phyloP scores from a whole-genome alignment of 2,888 invertebrate species.

The Drosophila subquinaria region DNA sequence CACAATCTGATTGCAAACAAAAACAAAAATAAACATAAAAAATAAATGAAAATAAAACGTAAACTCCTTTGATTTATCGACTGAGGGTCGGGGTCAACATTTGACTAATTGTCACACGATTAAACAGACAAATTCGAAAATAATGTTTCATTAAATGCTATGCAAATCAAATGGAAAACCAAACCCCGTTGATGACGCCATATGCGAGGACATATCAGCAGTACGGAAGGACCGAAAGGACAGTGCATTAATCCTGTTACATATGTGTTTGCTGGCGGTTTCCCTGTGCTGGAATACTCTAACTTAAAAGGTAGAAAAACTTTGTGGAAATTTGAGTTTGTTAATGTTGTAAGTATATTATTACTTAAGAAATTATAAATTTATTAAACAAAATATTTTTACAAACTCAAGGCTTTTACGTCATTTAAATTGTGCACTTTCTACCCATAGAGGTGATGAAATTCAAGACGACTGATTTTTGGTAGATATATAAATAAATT shows the following conservation, averaged over 20 bases:
- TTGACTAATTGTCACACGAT: conserved; percentile 81
- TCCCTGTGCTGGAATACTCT: not conserved
- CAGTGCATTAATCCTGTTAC: conserved; percentile 78
- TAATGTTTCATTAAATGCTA: conserved; percentile 82
- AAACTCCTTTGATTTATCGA: conserved; percentile 72
- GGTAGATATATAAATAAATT: no score
- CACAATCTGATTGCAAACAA: conserved; percentile 59
- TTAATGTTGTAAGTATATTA: no score
- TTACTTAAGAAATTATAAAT: no score
- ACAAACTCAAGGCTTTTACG: no score
- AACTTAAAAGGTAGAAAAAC: not conserved
- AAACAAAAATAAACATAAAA: conserved; percentile 23
- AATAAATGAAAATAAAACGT: conserved; percentile 36
- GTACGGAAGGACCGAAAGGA: conserved; percentile 31
- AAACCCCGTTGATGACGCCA: conserved; percentile 58
- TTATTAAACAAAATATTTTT: no score
- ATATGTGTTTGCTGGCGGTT: conserved; percentile 29
- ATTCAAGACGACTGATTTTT: no score
- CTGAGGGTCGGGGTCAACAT: conserved; percentile 38
- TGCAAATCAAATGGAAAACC: conserved; percentile 79
- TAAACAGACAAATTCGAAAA: conserved; percentile 81
- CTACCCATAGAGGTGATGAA: no score
- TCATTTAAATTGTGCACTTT: no score
- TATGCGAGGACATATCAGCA: conserved; percentile 46
- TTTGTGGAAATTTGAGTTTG: not conserved